Evolutionary conservation across 2,888 invertebrate genomes (phyloP), one percentile per base, ranked within the genome.

Genomic region (Trichogramma evanescens): DNA sequence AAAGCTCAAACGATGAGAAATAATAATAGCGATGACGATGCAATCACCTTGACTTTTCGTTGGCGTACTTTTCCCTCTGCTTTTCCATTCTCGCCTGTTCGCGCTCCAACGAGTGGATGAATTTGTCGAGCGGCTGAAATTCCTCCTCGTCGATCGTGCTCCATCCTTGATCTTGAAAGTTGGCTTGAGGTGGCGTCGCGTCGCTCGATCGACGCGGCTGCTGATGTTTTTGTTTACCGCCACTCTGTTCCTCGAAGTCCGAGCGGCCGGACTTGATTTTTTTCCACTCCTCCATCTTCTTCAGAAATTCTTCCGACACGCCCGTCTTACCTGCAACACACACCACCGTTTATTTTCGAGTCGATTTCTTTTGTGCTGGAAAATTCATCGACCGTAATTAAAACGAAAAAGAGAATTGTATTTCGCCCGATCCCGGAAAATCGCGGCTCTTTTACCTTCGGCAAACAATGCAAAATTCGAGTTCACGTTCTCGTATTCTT

Each of bases 251-350:
- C 76, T 38, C 83, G 3, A 26, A 26, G 82, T 1, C 83, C 81
- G 0, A 82, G 61, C 82, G 84, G 0, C 82, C 81, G 50, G 85
- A 82, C 74, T 90, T 90, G 73, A 89, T 85, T 65, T 84, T 85
- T 71, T 89, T 90, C 93, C 93, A 93, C 78, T 89, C 89, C 71
- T 91, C 89, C 80, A 93, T 83, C 79, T 89, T 92, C 70, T 87
- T 88, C 44, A 88, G 82, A 74, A 93, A 93, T 70, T 93, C 93
- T 62, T 92, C 38, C 89, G 89, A 88, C 8, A 92, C 80, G 66
- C 87, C 86, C 66, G 85, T 82, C 60, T 84, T 81, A 38, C 86
- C 87, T 0, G 86, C 26, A 26, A 2, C 26, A 26, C 26, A 26
- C 26, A 3, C 3, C 26, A 3, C 3, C 26, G 26, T 26, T 26